phyloP scores from a whole-genome alignment of 2,797 vertebrate species.

The Coilia nasus region DNA sequence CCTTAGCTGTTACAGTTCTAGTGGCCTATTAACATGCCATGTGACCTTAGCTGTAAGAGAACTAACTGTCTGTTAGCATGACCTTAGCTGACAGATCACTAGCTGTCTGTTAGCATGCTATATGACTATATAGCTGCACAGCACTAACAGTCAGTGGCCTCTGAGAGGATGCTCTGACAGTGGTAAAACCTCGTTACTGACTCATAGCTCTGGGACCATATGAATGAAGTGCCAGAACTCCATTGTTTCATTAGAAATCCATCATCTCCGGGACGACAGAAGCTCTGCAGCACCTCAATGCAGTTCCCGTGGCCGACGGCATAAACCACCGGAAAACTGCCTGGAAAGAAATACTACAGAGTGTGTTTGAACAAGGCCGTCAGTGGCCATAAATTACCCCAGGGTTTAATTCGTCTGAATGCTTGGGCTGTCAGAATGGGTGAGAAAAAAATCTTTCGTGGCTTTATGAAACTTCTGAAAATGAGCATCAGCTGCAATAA shows the following conservation, averaged over 20 bases:
- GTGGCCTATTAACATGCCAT: too few relatives aligned
- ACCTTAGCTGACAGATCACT: too few relatives aligned
- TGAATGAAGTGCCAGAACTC: not conserved
- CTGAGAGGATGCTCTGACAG: too few relatives aligned
- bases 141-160: too few relatives aligned
- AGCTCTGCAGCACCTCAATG: not conserved
- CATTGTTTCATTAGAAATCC: conserved; percentile 22
- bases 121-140: too few relatives aligned
- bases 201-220: too few relatives aligned
- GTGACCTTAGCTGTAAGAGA: too few relatives aligned
- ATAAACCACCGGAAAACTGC: not conserved
- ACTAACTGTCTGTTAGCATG: too few relatives aligned
- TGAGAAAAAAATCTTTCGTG: not conserved
- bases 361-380: not conserved
- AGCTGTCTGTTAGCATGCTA: too few relatives aligned
- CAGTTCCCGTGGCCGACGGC: not conserved
- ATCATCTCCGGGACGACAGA: conserved; percentile 19
- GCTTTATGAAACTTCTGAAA: not conserved
- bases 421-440: not conserved
- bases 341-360: not conserved
- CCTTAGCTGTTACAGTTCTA: too few relatives aligned
- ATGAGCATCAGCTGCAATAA: conserved; percentile 12
- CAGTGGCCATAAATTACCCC: not conserved
- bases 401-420: not conserved
- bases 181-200: too few relatives aligned